Evolutionary conservation across 2,888 invertebrate genomes (phyloP), one percentile per base, ranked within the genome.

Genomic region (Pycnomerus fuliginosus): DNA sequence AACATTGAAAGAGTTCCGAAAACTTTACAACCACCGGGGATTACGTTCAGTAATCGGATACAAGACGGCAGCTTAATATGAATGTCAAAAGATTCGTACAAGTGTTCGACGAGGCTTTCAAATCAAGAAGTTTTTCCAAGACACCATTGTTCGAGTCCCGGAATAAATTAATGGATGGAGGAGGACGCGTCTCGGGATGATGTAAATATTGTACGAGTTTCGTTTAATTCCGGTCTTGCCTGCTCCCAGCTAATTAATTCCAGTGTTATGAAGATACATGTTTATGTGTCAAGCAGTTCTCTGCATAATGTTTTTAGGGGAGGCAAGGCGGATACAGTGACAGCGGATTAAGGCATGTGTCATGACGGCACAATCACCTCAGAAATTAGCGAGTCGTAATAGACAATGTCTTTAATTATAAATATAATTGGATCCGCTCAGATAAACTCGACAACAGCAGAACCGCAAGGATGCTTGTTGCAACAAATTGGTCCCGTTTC

Each of bases 1-100:
- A 35, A 35, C 44, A 44, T 39, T 49, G 46, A 48, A 49, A 46
- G 46, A 41, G 41, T 41, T 41, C 27, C 17, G 46, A 38, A 50
- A 50, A 50, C 46, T 52, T 50, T 32, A 32, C 44, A 25, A 39
- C 34, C 34, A 43, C 35, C 34, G 34, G 47, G 47, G 46, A 44
- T 52, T 44, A 46, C 38, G 45, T 45, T 44, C 34, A 36, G 48
- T 51, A 51, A 51, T 51, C 50, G 50, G 42, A 50, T 47, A 44
- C 39, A 50, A 50, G 48, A 37, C 24, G 13, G 46, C 16, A 25
- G 44, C 49, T 52, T 52, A 50, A 50, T 48, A 52, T 52, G 49
- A 52, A 52, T 49, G 47, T 47, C 52, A 48, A 47, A 52, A 50
- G 49, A 52, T 49, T 47, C 36, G 52, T 52, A 49, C 48, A 44